phyloP scores from a whole-genome alignment of 2,888 invertebrate species.

The Mimachlamys varia region DNA sequence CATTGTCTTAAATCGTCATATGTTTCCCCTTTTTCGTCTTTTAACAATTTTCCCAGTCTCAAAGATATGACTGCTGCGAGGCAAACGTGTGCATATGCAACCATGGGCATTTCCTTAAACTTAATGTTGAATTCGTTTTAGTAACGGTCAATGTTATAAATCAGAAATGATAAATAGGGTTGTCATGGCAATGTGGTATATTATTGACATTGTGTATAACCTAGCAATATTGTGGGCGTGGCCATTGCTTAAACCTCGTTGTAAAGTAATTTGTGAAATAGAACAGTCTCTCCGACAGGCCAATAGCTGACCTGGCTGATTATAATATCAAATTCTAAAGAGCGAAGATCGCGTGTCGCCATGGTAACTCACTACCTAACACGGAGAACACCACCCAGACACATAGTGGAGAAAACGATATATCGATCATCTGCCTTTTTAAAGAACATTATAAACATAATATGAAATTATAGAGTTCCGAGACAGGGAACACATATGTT shows the following conservation, averaged over 20 bases:
- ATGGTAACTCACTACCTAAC: background rate
- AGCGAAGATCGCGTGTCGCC: background rate
- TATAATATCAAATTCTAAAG: conserved; percentile 2
- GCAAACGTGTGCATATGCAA: too few relatives aligned
- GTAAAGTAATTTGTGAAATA: conserved; percentile 3
- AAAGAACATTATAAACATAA: background rate
- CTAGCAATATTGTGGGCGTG: background rate
- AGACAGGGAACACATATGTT: background rate
- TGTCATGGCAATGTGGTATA: too few relatives aligned
- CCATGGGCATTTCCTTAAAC: too few relatives aligned
- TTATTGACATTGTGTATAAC: background rate
- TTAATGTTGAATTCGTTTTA: too few relatives aligned
- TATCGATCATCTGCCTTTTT: background rate
- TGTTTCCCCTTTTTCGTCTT: too few relatives aligned
- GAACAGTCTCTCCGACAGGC: background rate
- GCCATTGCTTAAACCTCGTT: background rate
- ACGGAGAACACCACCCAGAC: background rate
- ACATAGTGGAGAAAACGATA: background rate
- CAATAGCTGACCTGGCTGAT: background rate
- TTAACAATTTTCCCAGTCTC: too few relatives aligned
- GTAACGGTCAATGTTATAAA: too few relatives aligned
- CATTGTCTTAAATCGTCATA: too few relatives aligned
- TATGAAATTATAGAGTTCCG: too few relatives aligned
- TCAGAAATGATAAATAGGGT: too few relatives aligned
- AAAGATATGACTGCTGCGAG: too few relatives aligned